Conservation (phyloP, 1,140 invertebrate genomes). For the Caenorhabditis tropicalis region DNA sequence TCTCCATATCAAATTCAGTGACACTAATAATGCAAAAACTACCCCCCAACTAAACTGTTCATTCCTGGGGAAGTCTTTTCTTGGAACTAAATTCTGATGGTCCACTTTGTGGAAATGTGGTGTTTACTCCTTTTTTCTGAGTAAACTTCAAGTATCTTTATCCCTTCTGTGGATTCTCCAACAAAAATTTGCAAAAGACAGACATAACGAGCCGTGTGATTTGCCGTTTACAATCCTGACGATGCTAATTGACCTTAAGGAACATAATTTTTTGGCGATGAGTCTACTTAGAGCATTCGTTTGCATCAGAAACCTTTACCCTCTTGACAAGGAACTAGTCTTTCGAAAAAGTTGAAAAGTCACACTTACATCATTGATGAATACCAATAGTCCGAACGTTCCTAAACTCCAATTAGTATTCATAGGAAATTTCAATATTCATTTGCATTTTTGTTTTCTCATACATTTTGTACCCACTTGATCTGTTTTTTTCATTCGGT, state of each 20-base stretch:
- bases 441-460: not conserved
- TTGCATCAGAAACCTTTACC: not conserved
- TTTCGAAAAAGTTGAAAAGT: too few relatives aligned
- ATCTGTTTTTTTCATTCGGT: conserved; percentile 1
- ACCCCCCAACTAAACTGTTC: too few relatives aligned
- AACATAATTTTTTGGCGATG: not conserved
- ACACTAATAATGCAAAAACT: too few relatives aligned
- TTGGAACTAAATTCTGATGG: not conserved
- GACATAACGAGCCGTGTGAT: not conserved
- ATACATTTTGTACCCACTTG: not conserved
- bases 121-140: not conserved
- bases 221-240: not conserved
- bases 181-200: not conserved
- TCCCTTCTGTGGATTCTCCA: not conserved
- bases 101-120: not conserved
- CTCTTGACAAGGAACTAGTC: too few relatives aligned
- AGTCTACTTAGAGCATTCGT: not conserved
- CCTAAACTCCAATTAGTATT: not conserved
- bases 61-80: too few relatives aligned
- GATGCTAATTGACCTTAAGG: conserved; percentile 5
- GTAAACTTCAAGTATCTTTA: not conserved
- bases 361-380: not conserved
- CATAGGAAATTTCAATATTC: not conserved
- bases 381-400: not conserved
- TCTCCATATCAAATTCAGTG: too few relatives aligned